phyloP scores from a whole-genome alignment of 2,797 vertebrate species.

The Falco novaeseelandiae region DNA sequence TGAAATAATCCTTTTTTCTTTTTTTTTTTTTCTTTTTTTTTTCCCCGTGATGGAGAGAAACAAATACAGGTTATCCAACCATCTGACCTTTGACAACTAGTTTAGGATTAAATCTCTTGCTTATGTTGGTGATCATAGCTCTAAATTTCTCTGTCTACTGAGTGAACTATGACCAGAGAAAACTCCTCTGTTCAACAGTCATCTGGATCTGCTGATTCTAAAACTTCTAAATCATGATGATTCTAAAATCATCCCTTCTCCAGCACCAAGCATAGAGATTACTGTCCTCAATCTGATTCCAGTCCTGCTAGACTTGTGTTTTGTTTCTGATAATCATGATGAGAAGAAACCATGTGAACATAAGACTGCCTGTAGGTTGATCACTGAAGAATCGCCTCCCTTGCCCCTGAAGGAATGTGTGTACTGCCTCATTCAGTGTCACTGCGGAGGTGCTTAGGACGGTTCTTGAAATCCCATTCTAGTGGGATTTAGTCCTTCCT shows the following conservation, averaged over 20 bases:
- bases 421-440: background rate
- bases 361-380: background rate
- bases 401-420: background rate
- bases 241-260: background rate
- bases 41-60: background rate
- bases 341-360: background rate
- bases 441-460: background rate
- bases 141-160: background rate
- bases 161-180: background rate
- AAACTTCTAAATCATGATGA: background rate
- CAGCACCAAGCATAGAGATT: background rate
- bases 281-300: background rate
- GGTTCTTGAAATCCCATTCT: background rate
- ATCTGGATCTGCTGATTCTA: background rate
- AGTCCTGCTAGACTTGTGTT: background rate
- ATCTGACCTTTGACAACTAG: background rate
- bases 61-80: background rate
- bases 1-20: background rate
- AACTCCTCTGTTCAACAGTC: background rate
- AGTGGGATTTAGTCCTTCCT: no score
- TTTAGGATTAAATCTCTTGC: background rate
- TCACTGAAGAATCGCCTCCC: background rate
- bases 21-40: background rate
- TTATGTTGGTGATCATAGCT: background rate
- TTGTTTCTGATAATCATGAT: background rate